Conservation (phyloP, 2,797 vertebrate genomes). For the Amazona ochrocephala region DNA sequence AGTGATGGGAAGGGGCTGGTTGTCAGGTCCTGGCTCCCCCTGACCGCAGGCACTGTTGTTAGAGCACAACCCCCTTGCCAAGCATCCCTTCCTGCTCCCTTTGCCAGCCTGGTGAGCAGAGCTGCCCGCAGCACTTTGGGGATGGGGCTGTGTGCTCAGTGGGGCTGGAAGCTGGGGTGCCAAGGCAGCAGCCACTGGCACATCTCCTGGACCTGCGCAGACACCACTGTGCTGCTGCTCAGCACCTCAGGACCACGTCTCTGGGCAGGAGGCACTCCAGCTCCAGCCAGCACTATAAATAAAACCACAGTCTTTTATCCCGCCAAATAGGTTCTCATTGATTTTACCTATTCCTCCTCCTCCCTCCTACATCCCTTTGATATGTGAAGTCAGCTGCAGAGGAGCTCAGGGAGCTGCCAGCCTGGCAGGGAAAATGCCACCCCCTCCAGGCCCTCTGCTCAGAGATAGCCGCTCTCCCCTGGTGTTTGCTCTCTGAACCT, state of each 20-base stretch:
- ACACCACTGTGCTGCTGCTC: neutral
- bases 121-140: neutral
- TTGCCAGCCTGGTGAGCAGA: neutral
- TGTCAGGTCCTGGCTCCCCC: neutral
- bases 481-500: neutral
- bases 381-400: conserved; percentile 42
- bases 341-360: conserved; percentile 57
- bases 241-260: neutral
- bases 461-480: neutral
- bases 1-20: neutral
- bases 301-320: conserved; percentile 28
- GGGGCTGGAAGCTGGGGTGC: neutral
- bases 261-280: conserved; percentile 22
- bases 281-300: conserved; percentile 58
- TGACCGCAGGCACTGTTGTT: neutral
- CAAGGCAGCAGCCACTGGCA: neutral
- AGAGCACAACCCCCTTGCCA: neutral
- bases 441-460: neutral
- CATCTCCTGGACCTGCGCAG: neutral
- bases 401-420: neutral
- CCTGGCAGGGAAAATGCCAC: neutral
- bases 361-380: neutral
- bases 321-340: conserved; percentile 50
- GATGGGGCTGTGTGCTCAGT: fast-evolving
- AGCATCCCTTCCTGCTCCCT: neutral